Percentiles rank a stretch among this genome's conserved stretches.
phyloP scores from a whole-genome alignment of 1,140 invertebrate species.

The Halotydeus destructor region DNA sequence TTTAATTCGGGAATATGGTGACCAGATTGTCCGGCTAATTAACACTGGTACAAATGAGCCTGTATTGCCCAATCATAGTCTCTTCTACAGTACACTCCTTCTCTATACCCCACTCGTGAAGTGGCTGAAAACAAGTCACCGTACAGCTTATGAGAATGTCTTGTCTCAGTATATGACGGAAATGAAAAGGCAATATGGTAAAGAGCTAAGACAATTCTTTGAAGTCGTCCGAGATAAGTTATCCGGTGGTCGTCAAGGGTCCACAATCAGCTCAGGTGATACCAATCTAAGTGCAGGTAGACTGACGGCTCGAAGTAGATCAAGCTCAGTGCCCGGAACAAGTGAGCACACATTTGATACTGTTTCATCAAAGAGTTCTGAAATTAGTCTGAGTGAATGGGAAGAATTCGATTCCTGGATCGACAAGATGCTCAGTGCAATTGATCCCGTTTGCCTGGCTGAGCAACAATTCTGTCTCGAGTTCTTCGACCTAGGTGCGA shows the following conservation, averaged over 20 bases:
- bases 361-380: constrained; percentile 6
- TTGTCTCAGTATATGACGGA: constrained; percentile 54
- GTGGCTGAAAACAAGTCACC: constrained; percentile 65
- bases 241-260: neutral
- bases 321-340: neutral
- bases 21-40: constrained; percentile 27
- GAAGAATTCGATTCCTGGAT: constrained; percentile 22
- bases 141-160: constrained; percentile 51
- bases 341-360: constrained; percentile 4
- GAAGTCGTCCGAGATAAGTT: constrained; percentile 40
- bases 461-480: constrained; percentile 88
- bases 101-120: constrained; percentile 73
- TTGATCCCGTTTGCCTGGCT: constrained; percentile 73
- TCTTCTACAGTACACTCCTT: constrained; percentile 56
- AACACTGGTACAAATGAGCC: constrained; percentile 38
- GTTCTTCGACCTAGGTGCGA: constrained; percentile 68
- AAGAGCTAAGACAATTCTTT: constrained; percentile 55
- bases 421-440: constrained; percentile 57
- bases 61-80: constrained; percentile 46
- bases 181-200: constrained; percentile 59
- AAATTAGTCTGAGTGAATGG: constrained; percentile 14
- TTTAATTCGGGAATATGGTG: constrained; percentile 47
- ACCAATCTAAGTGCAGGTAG: too few species aligned
- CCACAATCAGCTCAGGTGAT: neutral
- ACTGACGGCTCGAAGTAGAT: constrained; percentile 2